Base-by-base conservation (phyloP, 2,797 vertebrate genomes). In the Leptoclinus maculatus region DNA sequence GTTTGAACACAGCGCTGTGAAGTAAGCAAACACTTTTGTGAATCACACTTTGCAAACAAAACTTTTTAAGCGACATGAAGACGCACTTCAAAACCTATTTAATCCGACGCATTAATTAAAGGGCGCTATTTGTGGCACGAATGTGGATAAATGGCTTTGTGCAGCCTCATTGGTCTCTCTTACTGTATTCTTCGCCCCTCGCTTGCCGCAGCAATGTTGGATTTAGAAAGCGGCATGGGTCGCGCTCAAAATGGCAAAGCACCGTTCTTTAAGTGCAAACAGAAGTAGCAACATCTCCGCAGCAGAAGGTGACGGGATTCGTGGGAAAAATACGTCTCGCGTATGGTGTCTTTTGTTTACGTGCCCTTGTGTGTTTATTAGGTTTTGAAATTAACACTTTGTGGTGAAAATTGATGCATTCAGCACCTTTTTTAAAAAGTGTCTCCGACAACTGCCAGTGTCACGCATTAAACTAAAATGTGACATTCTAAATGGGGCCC, bases 151-250 rank as follows among this genome's bases (percentile, higher is more conserved):
- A 62, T 2, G 0, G 3, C 19, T 45, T 71, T 54, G 45, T 66
- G 51, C 43, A 47, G 47, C 72, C 59, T 76, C 51, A 12, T 66
- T 65, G 59, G 60, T 57, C 38, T 72, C 51, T 54, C 54, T 36
- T 39, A 53, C 65, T 72, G 59, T 36, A 29, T 53, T 59, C 71
- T 47, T 64, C 29, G 36, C 39, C 32, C 39, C 39, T 63, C 0
- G 43, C 41, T 71, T 71, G 39, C 32, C 0, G 56, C 54, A 66
- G 34, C 14, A 34, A 38, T 38, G 83, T 73, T 79, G 68, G 65
- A 80, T 82, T 79, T 71, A 81, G 75, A 79, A 81, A 82, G 32
- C 41, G 78, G 78, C 74, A 53, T 64, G 64, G 43, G 17, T 66
- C 67, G 58, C 74, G 72, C 47, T 78, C 71, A 81, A 49, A 16